These are phyloP conservation scores for Crotalus horridus DNA, from an alignment of 2,113 vertebrate genomes.

Conservation along the genomic window DNA sequence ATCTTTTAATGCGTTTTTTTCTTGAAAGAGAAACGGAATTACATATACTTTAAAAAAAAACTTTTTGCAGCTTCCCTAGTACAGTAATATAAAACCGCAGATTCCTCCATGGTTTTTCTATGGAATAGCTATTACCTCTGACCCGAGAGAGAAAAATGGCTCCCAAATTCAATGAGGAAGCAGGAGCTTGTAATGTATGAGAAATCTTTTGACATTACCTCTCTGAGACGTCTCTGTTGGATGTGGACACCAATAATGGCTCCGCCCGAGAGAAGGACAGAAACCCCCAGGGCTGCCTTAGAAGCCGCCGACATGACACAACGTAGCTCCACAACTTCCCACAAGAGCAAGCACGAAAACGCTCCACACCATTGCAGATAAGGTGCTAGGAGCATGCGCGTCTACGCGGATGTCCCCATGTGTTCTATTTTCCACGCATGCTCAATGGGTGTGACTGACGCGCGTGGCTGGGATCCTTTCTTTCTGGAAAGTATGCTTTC, in stretches of 20 bases:
- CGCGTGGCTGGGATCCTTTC: background rate
- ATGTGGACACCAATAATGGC: constrained; percentile 80
- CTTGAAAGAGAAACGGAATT: background rate
- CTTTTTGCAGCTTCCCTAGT: background rate
- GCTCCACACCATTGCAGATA: background rate
- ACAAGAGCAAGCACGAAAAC: background rate
- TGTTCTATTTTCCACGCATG: background rate
- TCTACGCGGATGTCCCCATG: background rate
- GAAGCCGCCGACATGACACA: constrained; percentile 80
- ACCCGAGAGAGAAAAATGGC: background rate
- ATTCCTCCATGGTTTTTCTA: background rate
- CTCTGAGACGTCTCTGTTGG: constrained; percentile 74
- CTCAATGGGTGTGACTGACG: too few relatives aligned
- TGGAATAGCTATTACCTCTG: background rate
- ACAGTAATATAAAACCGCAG: background rate
- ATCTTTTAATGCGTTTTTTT: background rate
- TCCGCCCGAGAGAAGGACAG: constrained; percentile 74
- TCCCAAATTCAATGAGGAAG: background rate
- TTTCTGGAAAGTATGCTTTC: background rate
- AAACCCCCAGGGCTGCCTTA: constrained; percentile 74
- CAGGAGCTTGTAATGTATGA: background rate
- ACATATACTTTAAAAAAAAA: background rate
- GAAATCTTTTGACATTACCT: constrained; percentile 54
- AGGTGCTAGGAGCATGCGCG: background rate
- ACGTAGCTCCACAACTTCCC: background rate